Percentiles rank a stretch among this genome's conserved stretches.
Evolutionary conservation across 2,888 invertebrate genomes (phyloP).

Genomic region (Artemia sinica): DNA sequence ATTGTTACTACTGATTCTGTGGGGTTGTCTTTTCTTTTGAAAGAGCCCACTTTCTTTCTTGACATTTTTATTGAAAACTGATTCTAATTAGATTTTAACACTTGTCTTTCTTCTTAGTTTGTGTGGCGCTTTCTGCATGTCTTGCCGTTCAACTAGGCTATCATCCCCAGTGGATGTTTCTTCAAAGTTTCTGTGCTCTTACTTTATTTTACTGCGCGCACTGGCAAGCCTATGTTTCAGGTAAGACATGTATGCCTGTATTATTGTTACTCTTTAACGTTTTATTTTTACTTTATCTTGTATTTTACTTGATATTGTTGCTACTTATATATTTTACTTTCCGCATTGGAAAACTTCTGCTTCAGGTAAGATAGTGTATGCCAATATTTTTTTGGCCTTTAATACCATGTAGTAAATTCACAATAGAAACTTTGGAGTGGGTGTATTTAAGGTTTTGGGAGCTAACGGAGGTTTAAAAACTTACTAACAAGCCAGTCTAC

Average conservation of each 20-base stretch:
- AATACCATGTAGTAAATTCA: too few relatives aligned
- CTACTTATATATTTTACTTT: too few relatives aligned
- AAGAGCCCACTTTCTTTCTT: background rate
- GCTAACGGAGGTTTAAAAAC: background rate
- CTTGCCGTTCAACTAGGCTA: slow-evolving; percentile 80
- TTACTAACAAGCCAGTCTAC: too few relatives aligned
- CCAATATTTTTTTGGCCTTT: too few relatives aligned
- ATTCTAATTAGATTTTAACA: background rate
- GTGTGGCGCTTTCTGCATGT: slow-evolving; percentile 90
- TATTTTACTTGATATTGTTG: too few relatives aligned
- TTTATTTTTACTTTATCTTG: too few relatives aligned
- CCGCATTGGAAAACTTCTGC: too few relatives aligned
- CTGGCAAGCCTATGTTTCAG: slow-evolving; percentile 99
- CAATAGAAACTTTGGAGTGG: background rate
- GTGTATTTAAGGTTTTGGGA: background rate
- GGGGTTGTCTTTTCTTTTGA: background rate
- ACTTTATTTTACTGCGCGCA: slow-evolving; percentile 95
- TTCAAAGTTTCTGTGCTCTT: slow-evolving; percentile 84
- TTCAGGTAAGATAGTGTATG: too few relatives aligned
- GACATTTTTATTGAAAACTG: background rate
- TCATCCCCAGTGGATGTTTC: slow-evolving; percentile 84
- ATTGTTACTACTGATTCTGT: too few relatives aligned
- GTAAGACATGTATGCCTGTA: slow-evolving; percentile 30
- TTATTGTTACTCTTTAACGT: too few relatives aligned
- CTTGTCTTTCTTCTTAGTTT: slow-evolving; percentile 43